A percentile compares a stretch with the other conserved stretches of the same genome.
Conservation (phyloP, 2,888 invertebrate genomes). For the Cryptophagus acutangulus region DNA sequence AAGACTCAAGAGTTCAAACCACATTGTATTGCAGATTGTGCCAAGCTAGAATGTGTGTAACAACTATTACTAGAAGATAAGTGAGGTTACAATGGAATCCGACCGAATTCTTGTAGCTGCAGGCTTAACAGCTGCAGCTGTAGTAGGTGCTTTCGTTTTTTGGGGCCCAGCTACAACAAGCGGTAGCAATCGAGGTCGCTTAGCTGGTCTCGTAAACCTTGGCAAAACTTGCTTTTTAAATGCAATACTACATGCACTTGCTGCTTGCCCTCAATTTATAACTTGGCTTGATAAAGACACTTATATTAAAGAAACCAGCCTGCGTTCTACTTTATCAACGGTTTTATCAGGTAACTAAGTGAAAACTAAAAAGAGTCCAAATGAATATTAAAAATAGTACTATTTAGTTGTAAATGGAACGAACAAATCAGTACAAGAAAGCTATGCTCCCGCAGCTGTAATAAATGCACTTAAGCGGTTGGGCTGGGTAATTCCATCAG, state of each 20-base stretch:
- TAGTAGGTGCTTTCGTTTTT: conserved; percentile 77
- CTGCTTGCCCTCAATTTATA: conserved; percentile 79
- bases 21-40: no score
- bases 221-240: conserved; percentile 93
- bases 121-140: conserved; percentile 73
- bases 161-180: conserved; percentile 71
- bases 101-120: conserved; percentile 75
- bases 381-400: not conserved
- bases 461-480: conserved; percentile 68
- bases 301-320: conserved; percentile 60
- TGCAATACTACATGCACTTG: conserved; percentile 83
- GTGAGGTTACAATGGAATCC: conserved; percentile 70
- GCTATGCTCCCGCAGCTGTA: conserved; percentile 61
- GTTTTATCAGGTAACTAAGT: conserved; percentile 65
- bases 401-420: conserved; percentile 65
- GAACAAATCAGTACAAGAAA: conserved; percentile 61
- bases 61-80: no score
- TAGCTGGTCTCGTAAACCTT: conserved; percentile 83
- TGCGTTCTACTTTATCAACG: conserved; percentile 68
- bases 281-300: conserved; percentile 73
- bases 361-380: not conserved
- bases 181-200: conserved; percentile 57
- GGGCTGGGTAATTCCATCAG: conserved; percentile 83
- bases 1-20: no score
- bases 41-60: no score